phyloP scores from a whole-genome alignment of 2,888 invertebrate species.

The Scaptomyza polygonia region DNA sequence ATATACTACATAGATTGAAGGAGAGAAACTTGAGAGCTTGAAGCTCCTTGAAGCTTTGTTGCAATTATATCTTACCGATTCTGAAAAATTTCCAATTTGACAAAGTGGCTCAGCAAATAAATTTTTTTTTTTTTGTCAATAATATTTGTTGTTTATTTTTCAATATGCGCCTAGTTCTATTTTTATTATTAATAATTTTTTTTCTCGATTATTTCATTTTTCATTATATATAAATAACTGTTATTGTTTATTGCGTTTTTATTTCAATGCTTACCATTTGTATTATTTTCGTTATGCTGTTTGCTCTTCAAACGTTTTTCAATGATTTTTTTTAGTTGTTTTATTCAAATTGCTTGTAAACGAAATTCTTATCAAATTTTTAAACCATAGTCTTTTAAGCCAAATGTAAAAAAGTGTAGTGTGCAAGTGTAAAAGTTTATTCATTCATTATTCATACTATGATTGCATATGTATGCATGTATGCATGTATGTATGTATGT shows the following conservation, averaged over 20 bases:
- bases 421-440: conserved; percentile 50
- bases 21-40: neutral
- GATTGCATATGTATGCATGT: conserved; percentile 44
- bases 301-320: conserved; percentile 12
- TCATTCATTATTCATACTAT: conserved; percentile 32
- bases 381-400: conserved; percentile 52
- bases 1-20: too few relatives aligned
- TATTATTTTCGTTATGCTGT: conserved; percentile 24
- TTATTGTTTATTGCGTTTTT: conserved; percentile 72
- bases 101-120: neutral
- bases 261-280: conserved; percentile 56
- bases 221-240: conserved; percentile 71
- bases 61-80: neutral
- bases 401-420: conserved; percentile 58
- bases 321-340: neutral
- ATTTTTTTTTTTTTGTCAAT: conserved; percentile 64
- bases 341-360: conserved; percentile 66
- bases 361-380: conserved; percentile 59
- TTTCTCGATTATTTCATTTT: conserved; percentile 68
- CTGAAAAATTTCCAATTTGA: conserved; percentile 1
- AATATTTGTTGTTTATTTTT: conserved; percentile 79
- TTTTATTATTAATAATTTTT: conserved; percentile 54
- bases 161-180: conserved; percentile 80
- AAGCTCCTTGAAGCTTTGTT: neutral
- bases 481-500: conserved; percentile 1